phyloP scores from a whole-genome alignment of 2,797 vertebrate species.

The Ceryle rudis region DNA sequence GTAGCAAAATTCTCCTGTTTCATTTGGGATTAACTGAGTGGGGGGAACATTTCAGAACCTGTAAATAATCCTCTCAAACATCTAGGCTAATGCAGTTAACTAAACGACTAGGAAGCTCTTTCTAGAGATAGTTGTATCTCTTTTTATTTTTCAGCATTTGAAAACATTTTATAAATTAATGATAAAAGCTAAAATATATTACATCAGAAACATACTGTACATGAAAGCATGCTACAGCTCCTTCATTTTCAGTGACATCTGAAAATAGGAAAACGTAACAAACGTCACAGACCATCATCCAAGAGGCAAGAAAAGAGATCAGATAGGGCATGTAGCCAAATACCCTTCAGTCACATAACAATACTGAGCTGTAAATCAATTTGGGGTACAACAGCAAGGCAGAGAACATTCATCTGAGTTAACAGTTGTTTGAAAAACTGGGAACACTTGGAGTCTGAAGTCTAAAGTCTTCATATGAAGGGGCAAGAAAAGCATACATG shows the following conservation, averaged over 20 bases:
- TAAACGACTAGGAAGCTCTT: not conserved
- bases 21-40: not conserved
- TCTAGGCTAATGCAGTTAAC: not conserved
- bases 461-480: not conserved
- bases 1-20: not conserved
- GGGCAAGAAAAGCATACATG: not conserved
- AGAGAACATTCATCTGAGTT: not conserved
- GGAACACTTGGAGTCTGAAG: not conserved
- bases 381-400: not conserved
- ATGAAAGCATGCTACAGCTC: not conserved
- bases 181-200: constrained; percentile 22
- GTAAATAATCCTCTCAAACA: not conserved
- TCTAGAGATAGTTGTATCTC: not conserved
- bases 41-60: not conserved
- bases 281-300: constrained; percentile 16
- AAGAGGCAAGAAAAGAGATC: not conserved
- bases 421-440: not conserved
- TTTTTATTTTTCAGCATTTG: not conserved
- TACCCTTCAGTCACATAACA: not conserved
- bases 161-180: not conserved
- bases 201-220: not conserved
- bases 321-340: not conserved
- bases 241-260: not conserved
- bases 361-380: not conserved
- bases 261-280: constrained; percentile 54